phyloP scores from a whole-genome alignment of 2,888 invertebrate genomes.

The Campoplex capitator region DNA sequence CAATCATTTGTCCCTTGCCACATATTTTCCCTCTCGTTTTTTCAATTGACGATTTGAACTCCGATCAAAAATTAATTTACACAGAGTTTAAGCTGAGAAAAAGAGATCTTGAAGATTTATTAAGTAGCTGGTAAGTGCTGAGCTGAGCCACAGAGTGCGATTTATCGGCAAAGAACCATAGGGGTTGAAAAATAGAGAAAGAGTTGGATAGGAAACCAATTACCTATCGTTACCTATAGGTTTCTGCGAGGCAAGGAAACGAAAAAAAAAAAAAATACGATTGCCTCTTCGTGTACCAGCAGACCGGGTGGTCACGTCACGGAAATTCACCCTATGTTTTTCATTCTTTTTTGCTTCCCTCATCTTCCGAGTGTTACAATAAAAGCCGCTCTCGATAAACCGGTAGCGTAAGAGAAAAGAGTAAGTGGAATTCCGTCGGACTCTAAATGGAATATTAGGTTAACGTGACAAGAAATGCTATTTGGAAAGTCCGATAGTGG shows the following conservation, averaged over 20 bases:
- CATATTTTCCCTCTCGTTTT: background rate
- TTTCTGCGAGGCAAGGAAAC: background rate
- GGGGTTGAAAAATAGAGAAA: conserved; percentile 49
- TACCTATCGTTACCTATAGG: conserved; percentile 48
- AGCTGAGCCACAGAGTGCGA: conserved; percentile 18
- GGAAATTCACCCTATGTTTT: conserved; percentile 14
- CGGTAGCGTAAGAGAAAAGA: conserved; percentile 12
- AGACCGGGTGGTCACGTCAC: conserved; percentile 2
- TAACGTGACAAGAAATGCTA: conserved; percentile 54
- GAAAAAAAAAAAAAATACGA: conserved; percentile 20
- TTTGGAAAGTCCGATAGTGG: conserved; percentile 33
- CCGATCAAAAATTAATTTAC: conserved; percentile 57
- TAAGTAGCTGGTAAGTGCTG: conserved; percentile 33
- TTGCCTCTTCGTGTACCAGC: conserved; percentile 22
- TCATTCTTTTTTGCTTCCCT: background rate
- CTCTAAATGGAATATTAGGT: conserved; percentile 71
- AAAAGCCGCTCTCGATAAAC: background rate
- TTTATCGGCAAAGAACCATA: conserved; percentile 34
- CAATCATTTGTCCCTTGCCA: background rate
- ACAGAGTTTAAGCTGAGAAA: conserved; percentile 33
- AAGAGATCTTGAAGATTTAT: conserved; percentile 46
- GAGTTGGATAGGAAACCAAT: conserved; percentile 46
- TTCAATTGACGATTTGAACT: conserved; percentile 13
- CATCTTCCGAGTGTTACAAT: background rate
- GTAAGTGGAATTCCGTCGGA: conserved; percentile 61